A percentile compares a stretch with the other conserved stretches of the same genome.
Evolutionary conservation across 2,113 vertebrate species (phyloP).

Genomic region (Toxotes jaculatrix): DNA sequence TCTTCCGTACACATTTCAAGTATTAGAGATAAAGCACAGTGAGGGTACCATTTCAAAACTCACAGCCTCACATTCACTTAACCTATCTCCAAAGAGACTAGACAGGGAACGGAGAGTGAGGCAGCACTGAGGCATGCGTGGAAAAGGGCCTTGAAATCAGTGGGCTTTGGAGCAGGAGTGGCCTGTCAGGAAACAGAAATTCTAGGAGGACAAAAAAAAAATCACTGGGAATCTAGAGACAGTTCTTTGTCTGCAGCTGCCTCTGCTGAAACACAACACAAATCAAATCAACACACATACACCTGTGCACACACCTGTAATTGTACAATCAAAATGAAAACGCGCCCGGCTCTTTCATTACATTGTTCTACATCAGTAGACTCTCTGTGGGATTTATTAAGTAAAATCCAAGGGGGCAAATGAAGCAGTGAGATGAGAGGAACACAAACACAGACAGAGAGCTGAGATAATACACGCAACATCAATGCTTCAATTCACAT

Average conservation of each 20-base stretch:
- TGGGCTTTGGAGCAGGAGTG: slow-evolving; percentile 24
- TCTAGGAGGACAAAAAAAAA: background rate
- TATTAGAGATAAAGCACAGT: slow-evolving; percentile 22
- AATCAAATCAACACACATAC: slow-evolving; percentile 59
- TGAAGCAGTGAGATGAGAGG: slow-evolving; percentile 40
- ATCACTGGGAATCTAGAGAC: slow-evolving; percentile 12
- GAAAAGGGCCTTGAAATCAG: slow-evolving; percentile 61
- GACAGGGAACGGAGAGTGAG: slow-evolving; percentile 42
- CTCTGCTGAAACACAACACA: slow-evolving; percentile 12
- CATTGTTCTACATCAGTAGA: slow-evolving; percentile 11
- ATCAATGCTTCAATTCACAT: slow-evolving; percentile 26
- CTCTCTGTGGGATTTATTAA: slow-evolving; percentile 42
- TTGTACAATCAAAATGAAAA: background rate
- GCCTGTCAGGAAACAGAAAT: slow-evolving; percentile 33
- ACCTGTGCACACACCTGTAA: slow-evolving; percentile 62
- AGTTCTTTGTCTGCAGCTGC: slow-evolving; percentile 71
- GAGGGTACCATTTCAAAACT: slow-evolving; percentile 31
- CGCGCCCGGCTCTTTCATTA: slow-evolving; percentile 1
- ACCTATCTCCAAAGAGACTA: slow-evolving; percentile 33
- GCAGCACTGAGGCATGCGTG: slow-evolving; percentile 53
- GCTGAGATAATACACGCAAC: slow-evolving; percentile 20
- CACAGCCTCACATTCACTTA: slow-evolving; percentile 12
- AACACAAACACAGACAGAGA: slow-evolving; percentile 19
- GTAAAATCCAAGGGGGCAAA: slow-evolving; percentile 27
- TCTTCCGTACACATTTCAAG: slow-evolving; percentile 2